These are phyloP conservation scores for Dichetophora obliterata DNA, from an alignment of 2,888 invertebrate species.

Conservation along the genomic window DNA sequence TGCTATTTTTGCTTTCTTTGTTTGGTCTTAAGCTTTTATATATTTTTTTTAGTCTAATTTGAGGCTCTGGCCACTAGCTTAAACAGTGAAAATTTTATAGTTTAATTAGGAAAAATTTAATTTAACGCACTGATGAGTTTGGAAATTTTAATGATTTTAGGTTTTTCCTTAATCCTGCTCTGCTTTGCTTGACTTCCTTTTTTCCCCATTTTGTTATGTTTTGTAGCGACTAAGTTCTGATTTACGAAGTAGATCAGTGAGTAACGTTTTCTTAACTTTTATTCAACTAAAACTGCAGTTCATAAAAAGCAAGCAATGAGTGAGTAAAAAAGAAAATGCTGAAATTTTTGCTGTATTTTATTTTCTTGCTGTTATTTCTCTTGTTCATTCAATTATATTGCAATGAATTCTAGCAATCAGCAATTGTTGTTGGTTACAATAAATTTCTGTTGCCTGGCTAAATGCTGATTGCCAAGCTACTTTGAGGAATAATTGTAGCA, in stretches of 20 bases:
- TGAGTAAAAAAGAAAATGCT: background rate
- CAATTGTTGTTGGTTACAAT: conserved; percentile 42
- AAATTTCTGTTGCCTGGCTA: background rate
- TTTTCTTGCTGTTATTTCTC: background rate
- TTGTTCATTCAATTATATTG: conserved; percentile 22
- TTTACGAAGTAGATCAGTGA: conserved; percentile 25
- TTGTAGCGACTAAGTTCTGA: background rate
- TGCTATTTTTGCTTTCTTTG: background rate
- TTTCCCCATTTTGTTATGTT: background rate
- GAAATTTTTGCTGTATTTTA: background rate
- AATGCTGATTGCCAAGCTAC: no score
- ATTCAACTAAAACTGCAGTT: conserved; percentile 19
- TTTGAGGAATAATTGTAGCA: no score
- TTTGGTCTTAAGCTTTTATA: background rate
- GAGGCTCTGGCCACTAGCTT: background rate
- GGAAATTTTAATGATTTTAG: conserved; percentile 29
- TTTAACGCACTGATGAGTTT: conserved; percentile 48
- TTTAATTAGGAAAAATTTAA: conserved; percentile 51
- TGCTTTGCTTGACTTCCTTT: background rate
- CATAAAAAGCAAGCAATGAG: conserved; percentile 16
- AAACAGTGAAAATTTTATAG: conserved; percentile 41
- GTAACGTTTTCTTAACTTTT: background rate
- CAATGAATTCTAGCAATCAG: conserved; percentile 27
- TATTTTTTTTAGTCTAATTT: background rate
- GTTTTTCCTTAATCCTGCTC: conserved; percentile 1